These are phyloP conservation scores for Hydrocynus forskahlii DNA, from an alignment of 2,797 vertebrate species.

Conservation along the genomic window DNA sequence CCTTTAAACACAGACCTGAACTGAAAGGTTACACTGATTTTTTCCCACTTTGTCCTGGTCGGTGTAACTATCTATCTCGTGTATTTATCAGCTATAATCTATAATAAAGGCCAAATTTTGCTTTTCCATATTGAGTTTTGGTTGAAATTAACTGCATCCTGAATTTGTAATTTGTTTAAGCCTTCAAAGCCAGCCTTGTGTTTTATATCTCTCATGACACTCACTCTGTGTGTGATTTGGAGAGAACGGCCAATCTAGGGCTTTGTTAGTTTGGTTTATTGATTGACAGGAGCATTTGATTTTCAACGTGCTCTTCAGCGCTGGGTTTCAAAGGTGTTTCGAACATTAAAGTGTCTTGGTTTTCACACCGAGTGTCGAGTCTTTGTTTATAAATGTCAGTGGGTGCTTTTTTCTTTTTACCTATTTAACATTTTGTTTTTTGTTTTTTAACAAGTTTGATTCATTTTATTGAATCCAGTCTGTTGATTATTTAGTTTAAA, in stretches of 20 bases:
- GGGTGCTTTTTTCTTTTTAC: too few species aligned
- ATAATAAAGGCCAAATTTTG: background rate
- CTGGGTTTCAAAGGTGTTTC: constrained; percentile 31
- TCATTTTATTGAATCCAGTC: background rate
- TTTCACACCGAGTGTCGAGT: constrained; percentile 27
- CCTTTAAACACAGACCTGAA: background rate
- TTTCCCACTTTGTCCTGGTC: background rate
- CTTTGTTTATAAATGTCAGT: background rate
- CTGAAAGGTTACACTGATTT: background rate
- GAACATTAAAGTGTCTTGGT: constrained; percentile 50
- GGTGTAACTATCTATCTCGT: background rate
- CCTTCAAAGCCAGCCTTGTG: background rate
- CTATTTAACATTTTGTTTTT: too few species aligned
- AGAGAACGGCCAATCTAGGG: background rate
- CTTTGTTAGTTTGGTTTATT: constrained; percentile 8
- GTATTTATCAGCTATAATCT: background rate
- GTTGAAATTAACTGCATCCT: background rate
- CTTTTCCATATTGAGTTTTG: background rate
- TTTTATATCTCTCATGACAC: background rate
- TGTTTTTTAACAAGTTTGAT: too few species aligned
- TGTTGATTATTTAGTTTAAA: background rate
- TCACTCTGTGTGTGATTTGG: background rate
- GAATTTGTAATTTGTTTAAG: background rate
- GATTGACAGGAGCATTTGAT: constrained; percentile 26
- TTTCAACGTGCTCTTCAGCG: constrained; percentile 6